phyloP scores from a whole-genome alignment of 2,113 vertebrate genomes.

The Sceloporus tristichus region DNA sequence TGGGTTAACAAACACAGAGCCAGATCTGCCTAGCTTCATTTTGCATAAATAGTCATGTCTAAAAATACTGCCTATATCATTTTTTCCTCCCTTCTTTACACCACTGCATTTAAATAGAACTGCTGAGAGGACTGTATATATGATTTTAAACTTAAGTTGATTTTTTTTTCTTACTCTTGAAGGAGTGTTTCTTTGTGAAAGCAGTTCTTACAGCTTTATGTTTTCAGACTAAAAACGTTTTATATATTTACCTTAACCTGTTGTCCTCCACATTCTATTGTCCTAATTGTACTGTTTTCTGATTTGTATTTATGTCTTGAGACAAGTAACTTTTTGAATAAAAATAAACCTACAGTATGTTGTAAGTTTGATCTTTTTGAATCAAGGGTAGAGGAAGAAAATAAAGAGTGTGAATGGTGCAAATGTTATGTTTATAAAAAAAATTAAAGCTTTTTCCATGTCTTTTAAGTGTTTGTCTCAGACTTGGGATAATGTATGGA shows the following conservation, averaged over 20 bases:
- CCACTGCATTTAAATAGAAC: conserved; percentile 98
- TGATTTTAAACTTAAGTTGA: conserved; percentile 91
- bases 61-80: conserved; percentile 90
- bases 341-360: conserved; percentile 98
- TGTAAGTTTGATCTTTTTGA: conserved; percentile 87
- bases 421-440: conserved; percentile 79
- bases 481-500: conserved; percentile 81
- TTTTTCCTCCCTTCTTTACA: conserved; percentile 84
- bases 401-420: conserved; percentile 74
- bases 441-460: conserved; percentile 76
- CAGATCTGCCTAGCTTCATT: conserved; percentile 83
- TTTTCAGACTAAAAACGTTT: conserved; percentile 89
- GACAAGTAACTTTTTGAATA: conserved; percentile 99
- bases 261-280: conserved; percentile 98
- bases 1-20: conserved; percentile 75
- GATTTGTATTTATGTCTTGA: conserved; percentile 99
- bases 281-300: conserved; percentile 99
- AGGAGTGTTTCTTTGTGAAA: conserved; percentile 91
- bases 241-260: conserved; percentile 94
- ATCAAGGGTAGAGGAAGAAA: conserved; percentile 74
- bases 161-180: conserved; percentile 89
- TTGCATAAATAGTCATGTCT: conserved; percentile 93
- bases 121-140: conserved; percentile 98
- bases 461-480: conserved; percentile 80
- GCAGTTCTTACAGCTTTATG: conserved; percentile 90